These are phyloP conservation scores for Penelope pileata DNA, from an alignment of 2,113 vertebrate species.

Conservation along the genomic window DNA sequence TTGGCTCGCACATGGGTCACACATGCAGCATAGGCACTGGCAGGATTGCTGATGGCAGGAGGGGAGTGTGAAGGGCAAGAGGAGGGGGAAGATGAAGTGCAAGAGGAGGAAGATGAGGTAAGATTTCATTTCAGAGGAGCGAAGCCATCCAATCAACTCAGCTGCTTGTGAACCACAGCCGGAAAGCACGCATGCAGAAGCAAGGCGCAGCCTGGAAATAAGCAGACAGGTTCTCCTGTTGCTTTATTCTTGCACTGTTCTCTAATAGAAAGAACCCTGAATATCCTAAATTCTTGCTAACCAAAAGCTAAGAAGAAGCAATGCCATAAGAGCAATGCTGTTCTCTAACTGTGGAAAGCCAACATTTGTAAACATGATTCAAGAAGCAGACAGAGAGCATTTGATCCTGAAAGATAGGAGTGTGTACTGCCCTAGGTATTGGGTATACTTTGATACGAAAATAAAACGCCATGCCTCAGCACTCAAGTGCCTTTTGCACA, in stretches of 20 bases:
- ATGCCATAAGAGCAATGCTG: neutral
- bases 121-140: neutral
- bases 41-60: neutral
- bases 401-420: constrained; percentile 27
- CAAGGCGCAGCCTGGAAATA: neutral
- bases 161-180: neutral
- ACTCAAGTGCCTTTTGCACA: constrained; percentile 26
- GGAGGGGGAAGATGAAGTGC: neutral
- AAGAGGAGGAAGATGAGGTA: neutral
- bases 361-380: neutral
- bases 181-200: neutral
- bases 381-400: constrained; percentile 26
- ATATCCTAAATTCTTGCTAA: neutral
- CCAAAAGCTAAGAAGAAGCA: neutral
- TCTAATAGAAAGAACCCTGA: neutral
- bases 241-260: neutral
- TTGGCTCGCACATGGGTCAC: neutral
- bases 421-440: neutral
- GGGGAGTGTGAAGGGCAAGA: neutral
- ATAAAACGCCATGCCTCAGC: constrained; percentile 10
- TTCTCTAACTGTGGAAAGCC: neutral
- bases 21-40: neutral
- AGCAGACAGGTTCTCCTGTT: neutral
- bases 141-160: neutral
- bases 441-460: constrained; percentile 19